These are phyloP conservation scores for Sylvia borin DNA, from an alignment of 2,797 vertebrate species.

Conservation along the genomic window DNA sequence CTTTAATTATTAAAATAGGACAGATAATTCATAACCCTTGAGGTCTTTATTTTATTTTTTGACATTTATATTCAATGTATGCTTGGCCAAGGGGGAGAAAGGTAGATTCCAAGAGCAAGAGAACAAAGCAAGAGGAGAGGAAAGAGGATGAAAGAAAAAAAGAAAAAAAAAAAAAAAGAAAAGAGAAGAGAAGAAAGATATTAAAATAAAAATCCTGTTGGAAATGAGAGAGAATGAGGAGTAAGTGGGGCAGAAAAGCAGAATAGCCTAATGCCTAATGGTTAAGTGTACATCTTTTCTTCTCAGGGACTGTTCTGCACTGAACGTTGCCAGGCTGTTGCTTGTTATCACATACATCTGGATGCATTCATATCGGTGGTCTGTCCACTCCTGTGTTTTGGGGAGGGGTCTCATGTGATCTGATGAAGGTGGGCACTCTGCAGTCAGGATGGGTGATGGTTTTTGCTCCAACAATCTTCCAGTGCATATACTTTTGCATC, in stretches of 20 bases:
- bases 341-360: background rate
- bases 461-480: background rate
- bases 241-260: background rate
- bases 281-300: background rate
- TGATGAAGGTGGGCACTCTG: background rate
- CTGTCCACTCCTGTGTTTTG: background rate
- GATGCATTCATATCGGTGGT: background rate
- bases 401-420: background rate
- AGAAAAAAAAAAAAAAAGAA: background rate
- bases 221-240: background rate
- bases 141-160: constrained; percentile 16
- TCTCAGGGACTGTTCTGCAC: background rate
- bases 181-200: background rate
- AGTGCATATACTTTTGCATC: background rate
- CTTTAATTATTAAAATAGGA: constrained; percentile 79
- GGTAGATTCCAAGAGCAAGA: constrained; percentile 37
- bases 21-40: constrained; percentile 75
- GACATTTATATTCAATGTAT: constrained; percentile 54
- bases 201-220: background rate
- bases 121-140: constrained; percentile 47
- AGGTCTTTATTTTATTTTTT: constrained; percentile 77
- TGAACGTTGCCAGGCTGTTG: background rate
- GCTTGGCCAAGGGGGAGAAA: constrained; percentile 40
- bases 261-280: background rate
- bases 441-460: background rate